Percentiles rank a stretch among this genome's conserved stretches.
Evolutionary conservation across 2,888 invertebrate genomes (phyloP).

Genomic region (Amiota mariae): DNA sequence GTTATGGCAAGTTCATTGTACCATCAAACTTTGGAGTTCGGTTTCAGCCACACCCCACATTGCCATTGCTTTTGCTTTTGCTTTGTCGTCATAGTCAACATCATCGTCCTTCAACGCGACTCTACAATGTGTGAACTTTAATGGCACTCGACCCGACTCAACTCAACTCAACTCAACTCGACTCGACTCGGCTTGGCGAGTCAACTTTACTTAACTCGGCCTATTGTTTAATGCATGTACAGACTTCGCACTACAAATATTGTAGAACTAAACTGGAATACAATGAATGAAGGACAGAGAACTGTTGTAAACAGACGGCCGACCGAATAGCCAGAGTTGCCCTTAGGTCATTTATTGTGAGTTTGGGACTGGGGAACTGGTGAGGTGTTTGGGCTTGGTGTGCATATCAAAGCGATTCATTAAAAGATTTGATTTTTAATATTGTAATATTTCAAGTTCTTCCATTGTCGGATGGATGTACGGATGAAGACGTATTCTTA

Average conservation of each 20-base stretch:
- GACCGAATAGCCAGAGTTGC: background rate
- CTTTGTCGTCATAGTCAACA: background rate
- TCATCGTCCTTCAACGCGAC: background rate
- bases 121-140: constrained; percentile 15
- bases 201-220: background rate
- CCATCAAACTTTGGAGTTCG: constrained; percentile 19
- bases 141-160: constrained; percentile 12
- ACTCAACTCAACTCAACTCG: background rate
- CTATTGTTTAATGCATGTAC: constrained; percentile 22
- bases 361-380: background rate
- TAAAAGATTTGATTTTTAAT: background rate
- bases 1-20: constrained; percentile 13
- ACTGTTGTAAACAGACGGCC: too few relatives aligned
- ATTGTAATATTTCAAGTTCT: background rate
- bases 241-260: constrained; percentile 10
- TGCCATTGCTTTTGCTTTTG: too few relatives aligned
- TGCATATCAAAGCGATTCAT: background rate
- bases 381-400: background rate
- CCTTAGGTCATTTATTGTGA: background rate
- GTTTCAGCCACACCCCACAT: background rate
- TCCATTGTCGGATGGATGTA: too few relatives aligned
- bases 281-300: too few relatives aligned
- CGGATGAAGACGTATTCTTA: background rate
- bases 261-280: too few relatives aligned
- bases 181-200: background rate